Evolutionary conservation across 1,140 invertebrate species (phyloP).

Genomic region (Lordiphosa stackelbergi): DNA sequence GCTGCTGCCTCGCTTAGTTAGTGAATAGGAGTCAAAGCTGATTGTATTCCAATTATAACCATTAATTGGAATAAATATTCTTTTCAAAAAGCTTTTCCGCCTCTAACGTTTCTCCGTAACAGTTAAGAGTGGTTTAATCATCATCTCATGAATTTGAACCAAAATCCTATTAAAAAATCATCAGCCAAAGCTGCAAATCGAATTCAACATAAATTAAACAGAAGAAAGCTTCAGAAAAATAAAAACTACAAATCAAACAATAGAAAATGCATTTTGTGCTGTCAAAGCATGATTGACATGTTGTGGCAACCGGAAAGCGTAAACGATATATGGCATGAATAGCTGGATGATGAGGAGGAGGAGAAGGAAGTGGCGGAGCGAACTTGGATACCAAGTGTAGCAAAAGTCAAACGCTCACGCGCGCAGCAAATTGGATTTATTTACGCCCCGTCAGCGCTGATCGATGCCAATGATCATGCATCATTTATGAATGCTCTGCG

Average conservation of each 20-base stretch:
- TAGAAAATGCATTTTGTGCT: constrained; percentile 36
- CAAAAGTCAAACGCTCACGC: constrained; percentile 54
- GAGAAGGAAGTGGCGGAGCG: neutral
- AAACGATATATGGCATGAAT: constrained; percentile 24
- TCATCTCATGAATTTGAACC: neutral
- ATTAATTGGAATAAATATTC: too few relatives aligned
- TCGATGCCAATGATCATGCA: constrained; percentile 32
- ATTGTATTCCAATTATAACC: too few relatives aligned
- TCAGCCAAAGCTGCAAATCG: constrained; percentile 53
- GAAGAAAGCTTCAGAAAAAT: constrained; percentile 13
- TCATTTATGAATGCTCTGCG: constrained; percentile 45
- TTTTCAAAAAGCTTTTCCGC: too few relatives aligned
- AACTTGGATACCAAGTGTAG: constrained; percentile 2
- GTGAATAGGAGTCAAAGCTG: too few relatives aligned
- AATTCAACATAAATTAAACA: constrained; percentile 40
- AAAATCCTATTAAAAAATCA: constrained; percentile 52
- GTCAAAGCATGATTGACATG: constrained; percentile 50
- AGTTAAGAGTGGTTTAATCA: too few relatives aligned
- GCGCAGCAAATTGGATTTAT: constrained; percentile 66
- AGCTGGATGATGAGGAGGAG: constrained; percentile 3
- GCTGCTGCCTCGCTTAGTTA: too few relatives aligned
- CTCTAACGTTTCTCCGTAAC: too few relatives aligned
- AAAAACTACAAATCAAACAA: constrained; percentile 27
- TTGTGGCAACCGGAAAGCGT: constrained; percentile 55
- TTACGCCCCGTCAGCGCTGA: constrained; percentile 49